phyloP scores from a whole-genome alignment of 30 jellyfish, hydroid and myxozoan genomes.

The Aurelia sp. region DNA sequence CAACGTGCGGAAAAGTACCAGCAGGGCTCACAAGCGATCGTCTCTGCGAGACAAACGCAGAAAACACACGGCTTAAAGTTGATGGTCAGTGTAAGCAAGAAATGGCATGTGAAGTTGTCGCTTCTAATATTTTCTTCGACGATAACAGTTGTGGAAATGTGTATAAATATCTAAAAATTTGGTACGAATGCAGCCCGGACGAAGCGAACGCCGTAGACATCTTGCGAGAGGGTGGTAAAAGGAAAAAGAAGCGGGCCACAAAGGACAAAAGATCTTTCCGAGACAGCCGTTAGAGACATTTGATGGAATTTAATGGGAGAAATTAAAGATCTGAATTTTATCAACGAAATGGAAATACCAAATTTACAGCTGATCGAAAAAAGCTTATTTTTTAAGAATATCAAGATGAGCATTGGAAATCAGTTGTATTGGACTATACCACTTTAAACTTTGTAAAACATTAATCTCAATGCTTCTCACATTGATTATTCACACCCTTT shows the following conservation, averaged over 20 bases:
- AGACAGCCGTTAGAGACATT: conserved; percentile 82
- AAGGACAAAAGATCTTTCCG: conserved; percentile 98
- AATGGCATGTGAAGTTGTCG: conserved; percentile 99
- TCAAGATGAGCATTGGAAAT: neutral
- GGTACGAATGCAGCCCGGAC: conserved; percentile 99
- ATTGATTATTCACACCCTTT: neutral
- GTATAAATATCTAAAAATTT: conserved; percentile 91
- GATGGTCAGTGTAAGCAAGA: conserved; percentile 98
- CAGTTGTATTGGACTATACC: conserved; percentile 4
- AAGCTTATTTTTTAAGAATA: conserved; percentile 7
- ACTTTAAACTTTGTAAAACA: conserved; percentile 12
- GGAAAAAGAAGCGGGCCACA: conserved; percentile 97
- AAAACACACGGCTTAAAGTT: conserved; percentile 85
- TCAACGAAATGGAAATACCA: neutral
- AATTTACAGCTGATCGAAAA: conserved; percentile 4
- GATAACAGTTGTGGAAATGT: conserved; percentile 99
- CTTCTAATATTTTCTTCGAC: conserved; percentile 98
- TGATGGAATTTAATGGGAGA: no score
- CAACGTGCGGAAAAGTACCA: conserved; percentile 98
- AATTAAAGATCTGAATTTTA: no score
- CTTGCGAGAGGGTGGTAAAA: conserved; percentile 94
- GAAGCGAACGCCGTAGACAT: conserved; percentile 98
- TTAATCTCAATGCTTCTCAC: no score
- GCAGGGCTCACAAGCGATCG: conserved; percentile 97
- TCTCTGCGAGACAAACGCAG: conserved; percentile 96